A percentile compares a stretch with the other conserved stretches of the same genome.
These are phyloP conservation scores for Rhadina sibilatrix DNA, from an alignment of 2,113 vertebrate genomes.

Conservation along the genomic window DNA sequence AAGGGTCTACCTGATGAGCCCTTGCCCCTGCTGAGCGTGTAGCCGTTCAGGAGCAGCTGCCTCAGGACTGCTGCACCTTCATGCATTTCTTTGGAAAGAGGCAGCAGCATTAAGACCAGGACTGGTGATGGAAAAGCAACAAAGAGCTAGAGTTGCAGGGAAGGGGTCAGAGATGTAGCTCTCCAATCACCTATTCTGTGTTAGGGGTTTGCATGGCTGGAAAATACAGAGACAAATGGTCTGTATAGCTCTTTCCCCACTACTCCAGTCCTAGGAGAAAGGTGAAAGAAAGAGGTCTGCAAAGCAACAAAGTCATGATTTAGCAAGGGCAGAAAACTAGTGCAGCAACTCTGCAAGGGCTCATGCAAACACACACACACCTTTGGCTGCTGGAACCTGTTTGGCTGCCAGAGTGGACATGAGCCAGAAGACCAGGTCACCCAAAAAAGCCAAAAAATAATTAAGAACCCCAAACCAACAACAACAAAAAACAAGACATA, in stretches of 20 bases:
- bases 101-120: background rate
- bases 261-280: background rate
- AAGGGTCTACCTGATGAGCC: background rate
- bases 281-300: background rate
- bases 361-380: slow-evolving; percentile 13
- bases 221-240: background rate
- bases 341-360: background rate
- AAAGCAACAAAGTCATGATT: background rate
- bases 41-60: background rate
- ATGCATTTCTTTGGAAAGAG: background rate
- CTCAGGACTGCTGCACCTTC: background rate
- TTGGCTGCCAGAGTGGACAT: slow-evolving; percentile 17
- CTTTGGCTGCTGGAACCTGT: slow-evolving; percentile 36
- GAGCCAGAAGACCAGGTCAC: slow-evolving; percentile 29
- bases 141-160: background rate
- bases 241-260: background rate
- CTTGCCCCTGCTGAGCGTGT: background rate
- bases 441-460: background rate
- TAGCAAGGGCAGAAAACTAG: background rate
- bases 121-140: background rate
- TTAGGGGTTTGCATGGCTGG: background rate
- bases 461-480: background rate
- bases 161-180: background rate
- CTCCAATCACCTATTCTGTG: background rate
- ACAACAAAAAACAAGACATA: background rate